phyloP scores from a whole-genome alignment of 2,888 invertebrate genomes.

The Drosophila prolongata region DNA sequence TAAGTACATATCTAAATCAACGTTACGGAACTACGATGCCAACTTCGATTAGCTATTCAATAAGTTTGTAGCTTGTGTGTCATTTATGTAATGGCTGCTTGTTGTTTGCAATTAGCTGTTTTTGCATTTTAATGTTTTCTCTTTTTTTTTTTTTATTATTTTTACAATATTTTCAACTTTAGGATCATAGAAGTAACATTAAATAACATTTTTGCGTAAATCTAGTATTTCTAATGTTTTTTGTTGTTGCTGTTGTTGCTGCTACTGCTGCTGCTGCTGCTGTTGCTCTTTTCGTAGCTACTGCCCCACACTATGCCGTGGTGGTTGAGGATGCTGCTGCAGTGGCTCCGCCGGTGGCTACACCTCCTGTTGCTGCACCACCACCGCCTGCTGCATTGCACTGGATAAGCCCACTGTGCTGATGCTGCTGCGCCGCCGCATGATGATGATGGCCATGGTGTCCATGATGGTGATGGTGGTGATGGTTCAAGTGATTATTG shows the following conservation, averaged over 20 bases:
- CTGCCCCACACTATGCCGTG: conserved; percentile 83
- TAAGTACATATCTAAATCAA: conserved; percentile 50
- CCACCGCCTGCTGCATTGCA: conserved; percentile 79
- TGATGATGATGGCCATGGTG: conserved; percentile 64
- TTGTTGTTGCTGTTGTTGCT: conserved; percentile 56
- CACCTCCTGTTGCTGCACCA: conserved; percentile 3
- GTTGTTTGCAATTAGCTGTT: conserved; percentile 17
- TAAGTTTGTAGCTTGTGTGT: conserved; percentile 54
- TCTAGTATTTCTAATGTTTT: conserved; percentile 78
- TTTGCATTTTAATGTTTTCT: conserved; percentile 25
- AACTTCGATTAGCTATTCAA: conserved; percentile 45
- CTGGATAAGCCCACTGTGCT: conserved; percentile 83
- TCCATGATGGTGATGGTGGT: conserved; percentile 66
- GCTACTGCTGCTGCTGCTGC: conserved; percentile 53
- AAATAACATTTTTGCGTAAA: conserved; percentile 80
- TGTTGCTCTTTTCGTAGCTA: conserved; percentile 58
- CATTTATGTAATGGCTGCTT: conserved; percentile 33
- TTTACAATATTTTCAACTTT: conserved; percentile 80
- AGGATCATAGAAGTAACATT: conserved; percentile 79
- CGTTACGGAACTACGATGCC: conserved; percentile 47
- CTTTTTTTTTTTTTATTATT: conserved; percentile 63
- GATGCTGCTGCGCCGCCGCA: conserved; percentile 39
- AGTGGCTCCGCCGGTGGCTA: conserved; percentile 55
- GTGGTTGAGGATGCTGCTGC: conserved; percentile 71
- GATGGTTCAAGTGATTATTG: conserved; percentile 66